Percentiles rank a stretch among this genome's conserved stretches.
Conservation (phyloP, 2,113 vertebrate genomes). For the Malaclemys terrapin region DNA sequence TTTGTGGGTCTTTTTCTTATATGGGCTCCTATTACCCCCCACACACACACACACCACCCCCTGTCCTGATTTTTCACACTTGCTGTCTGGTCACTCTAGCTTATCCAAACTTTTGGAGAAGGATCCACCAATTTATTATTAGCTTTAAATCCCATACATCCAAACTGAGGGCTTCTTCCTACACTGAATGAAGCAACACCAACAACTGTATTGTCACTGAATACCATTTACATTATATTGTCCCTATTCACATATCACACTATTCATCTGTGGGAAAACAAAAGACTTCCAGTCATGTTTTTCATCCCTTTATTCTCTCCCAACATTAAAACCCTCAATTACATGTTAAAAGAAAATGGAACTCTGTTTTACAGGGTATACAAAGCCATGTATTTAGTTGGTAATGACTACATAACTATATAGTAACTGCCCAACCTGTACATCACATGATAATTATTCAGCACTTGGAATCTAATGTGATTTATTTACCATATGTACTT, state of each 20-base stretch:
- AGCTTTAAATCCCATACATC: not conserved
- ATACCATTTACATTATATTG: not conserved
- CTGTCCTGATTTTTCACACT: no score
- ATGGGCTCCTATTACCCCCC: no score
- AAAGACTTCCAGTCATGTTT: not conserved
- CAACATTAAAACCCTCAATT: not conserved
- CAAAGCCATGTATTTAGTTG: not conserved
- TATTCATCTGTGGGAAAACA: not conserved
- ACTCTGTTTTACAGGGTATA: not conserved
- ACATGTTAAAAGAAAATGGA: fast-evolving
- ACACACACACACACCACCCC: no score
- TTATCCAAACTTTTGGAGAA: not conserved
- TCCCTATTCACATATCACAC: not conserved
- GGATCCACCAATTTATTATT: not conserved
- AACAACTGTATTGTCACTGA: fast-evolving
- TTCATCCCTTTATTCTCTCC: not conserved
- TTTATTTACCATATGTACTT: not conserved
- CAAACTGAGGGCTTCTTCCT: not conserved
- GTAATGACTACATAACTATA: not conserved
- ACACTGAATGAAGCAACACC: not conserved
- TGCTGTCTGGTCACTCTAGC: no score
- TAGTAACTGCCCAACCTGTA: not conserved
- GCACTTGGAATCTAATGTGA: not conserved
- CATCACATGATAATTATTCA: not conserved
- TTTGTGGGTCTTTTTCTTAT: no score